phyloP scores from a whole-genome alignment of 2,888 invertebrate genomes.

The Falcaria lacertinaria region DNA sequence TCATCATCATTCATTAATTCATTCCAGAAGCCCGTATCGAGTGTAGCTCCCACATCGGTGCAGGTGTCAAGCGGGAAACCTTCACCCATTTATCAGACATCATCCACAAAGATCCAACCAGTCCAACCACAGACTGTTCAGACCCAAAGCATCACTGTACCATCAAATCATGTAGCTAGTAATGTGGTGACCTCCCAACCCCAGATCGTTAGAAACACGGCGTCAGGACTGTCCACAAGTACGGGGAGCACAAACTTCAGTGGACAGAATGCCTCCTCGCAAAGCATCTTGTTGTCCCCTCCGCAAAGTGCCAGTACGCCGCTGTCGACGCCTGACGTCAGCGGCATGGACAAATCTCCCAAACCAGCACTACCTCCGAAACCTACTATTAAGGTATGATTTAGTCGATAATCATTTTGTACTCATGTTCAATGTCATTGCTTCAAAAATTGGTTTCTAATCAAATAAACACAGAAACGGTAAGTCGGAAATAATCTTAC shows the following conservation, averaged over 20 bases:
- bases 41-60: conserved; percentile 89
- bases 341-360: conserved; percentile 77
- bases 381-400: conserved; percentile 82
- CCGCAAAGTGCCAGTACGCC: conserved; percentile 82
- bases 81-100: conserved; percentile 89
- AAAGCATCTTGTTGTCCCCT: conserved; percentile 76
- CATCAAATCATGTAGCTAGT: conserved; percentile 69
- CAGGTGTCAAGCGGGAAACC: conserved; percentile 83
- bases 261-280: conserved; percentile 60
- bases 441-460: too few relatives aligned
- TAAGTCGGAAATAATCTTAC: too few relatives aligned
- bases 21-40: conserved; percentile 91
- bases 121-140: conserved; percentile 87
- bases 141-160: conserved; percentile 57
- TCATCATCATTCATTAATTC: conserved; percentile 65
- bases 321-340: conserved; percentile 74
- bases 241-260: conserved; percentile 61
- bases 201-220: conserved; percentile 75
- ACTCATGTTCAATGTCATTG: too few relatives aligned
- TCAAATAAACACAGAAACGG: too few relatives aligned
- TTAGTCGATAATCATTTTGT: conserved; percentile 5
- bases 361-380: conserved; percentile 92
- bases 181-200: conserved; percentile 69
- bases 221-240: conserved; percentile 71
- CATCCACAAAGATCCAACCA: conserved; percentile 89